A percentile compares a stretch with the other conserved stretches of the same genome.
These are phyloP conservation scores for Tachystola acroxantha DNA, from an alignment of 2,888 invertebrate genomes.

Conservation along the genomic window DNA sequence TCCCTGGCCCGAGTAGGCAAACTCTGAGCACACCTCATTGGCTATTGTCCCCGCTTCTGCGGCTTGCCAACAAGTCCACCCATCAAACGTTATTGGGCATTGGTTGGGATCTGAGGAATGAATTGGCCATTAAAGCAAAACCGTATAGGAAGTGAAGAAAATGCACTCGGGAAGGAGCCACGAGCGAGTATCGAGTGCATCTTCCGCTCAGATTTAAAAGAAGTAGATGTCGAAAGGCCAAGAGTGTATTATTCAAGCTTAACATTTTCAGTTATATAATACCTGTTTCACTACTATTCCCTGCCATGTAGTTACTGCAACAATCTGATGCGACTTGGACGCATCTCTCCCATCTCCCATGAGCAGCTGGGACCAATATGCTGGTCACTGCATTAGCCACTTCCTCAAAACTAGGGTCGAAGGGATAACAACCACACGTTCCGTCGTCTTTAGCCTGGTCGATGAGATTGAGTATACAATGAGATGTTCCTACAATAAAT, in stretches of 20 bases:
- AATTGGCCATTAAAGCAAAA: no score
- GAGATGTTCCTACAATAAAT: no score
- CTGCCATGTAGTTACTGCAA: slow-evolving; percentile 54
- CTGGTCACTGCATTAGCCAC: slow-evolving; percentile 43
- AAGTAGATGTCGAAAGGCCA: no score
- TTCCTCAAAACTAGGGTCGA: slow-evolving; percentile 58
- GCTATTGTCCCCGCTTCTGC: slow-evolving; percentile 53
- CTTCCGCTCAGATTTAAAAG: no score
- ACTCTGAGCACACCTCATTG: slow-evolving; percentile 74
- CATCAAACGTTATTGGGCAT: slow-evolving; percentile 81
- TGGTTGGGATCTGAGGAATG: slow-evolving; percentile 18
- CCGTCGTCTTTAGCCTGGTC: slow-evolving; percentile 61
- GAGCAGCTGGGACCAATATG: slow-evolving; percentile 49
- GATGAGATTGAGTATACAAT: no score
- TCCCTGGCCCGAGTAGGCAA: slow-evolving; percentile 74
- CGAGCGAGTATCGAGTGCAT: no score
- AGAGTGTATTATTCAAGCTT: no score
- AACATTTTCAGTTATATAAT: no score
- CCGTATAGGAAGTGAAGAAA: no score
- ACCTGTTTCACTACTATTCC: slow-evolving; percentile 18
- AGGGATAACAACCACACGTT: slow-evolving; percentile 63
- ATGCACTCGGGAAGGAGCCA: no score
- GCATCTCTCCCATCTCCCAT: slow-evolving; percentile 63
- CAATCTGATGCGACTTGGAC: slow-evolving; percentile 57
- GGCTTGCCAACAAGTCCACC: slow-evolving; percentile 80